These are phyloP conservation scores for Anoplius nigerrimus DNA, from an alignment of 2,888 invertebrate genomes.

Conservation along the genomic window DNA sequence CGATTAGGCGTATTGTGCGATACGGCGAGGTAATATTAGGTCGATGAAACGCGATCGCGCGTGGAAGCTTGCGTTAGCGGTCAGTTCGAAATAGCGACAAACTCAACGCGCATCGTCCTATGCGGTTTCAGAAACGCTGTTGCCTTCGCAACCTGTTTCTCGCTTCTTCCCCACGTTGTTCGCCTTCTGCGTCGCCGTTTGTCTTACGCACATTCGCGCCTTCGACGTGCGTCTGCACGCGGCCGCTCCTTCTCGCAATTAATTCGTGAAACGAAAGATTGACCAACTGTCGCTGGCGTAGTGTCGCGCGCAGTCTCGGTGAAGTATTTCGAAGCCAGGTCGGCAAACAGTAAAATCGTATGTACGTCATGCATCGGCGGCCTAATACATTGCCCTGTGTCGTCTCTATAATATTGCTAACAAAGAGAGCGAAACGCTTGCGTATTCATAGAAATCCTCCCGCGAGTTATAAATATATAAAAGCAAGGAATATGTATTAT, in stretches of 20 bases:
- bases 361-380: no score
- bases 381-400: no score
- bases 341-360: no score
- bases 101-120: not conserved
- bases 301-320: constrained; percentile 5
- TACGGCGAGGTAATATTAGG: no score
- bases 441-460: constrained; percentile 34
- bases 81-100: not conserved
- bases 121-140: not conserved
- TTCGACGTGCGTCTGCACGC: not conserved
- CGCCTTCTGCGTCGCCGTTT: not conserved
- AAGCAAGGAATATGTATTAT: constrained; percentile 58
- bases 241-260: not conserved
- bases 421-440: no score
- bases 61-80: no score
- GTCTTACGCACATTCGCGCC: constrained; percentile 1
- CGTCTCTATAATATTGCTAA: no score
- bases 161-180: not conserved
- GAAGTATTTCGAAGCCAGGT: no score
- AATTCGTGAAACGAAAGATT: constrained; percentile 13
- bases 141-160: not conserved
- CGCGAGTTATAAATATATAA: constrained; percentile 62
- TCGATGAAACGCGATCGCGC: no score
- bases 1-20: not conserved
- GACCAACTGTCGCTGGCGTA: no score